A percentile compares a stretch with the other conserved stretches of the same genome.
phyloP scores from a whole-genome alignment of 2,113 vertebrate species.

The Guaruba guarouba region DNA sequence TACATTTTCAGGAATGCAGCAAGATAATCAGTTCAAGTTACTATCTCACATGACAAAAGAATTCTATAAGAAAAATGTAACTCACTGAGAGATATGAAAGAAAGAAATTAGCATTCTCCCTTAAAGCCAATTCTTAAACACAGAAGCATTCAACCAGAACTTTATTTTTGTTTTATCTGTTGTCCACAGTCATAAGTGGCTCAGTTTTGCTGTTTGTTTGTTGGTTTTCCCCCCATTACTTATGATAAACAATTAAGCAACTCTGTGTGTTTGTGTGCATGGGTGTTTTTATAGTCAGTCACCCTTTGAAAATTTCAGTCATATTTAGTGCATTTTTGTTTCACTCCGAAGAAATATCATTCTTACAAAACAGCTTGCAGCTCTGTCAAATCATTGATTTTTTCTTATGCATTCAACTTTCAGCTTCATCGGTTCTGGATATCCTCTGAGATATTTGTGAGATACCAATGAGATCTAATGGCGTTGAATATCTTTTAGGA shows the following conservation, averaged over 20 bases:
- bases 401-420: background rate
- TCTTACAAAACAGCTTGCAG: background rate
- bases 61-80: background rate
- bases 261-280: rapidly evolving
- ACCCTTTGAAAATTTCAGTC: background rate
- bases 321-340: background rate
- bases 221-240: background rate
- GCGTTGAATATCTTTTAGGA: background rate
- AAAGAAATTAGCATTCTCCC: background rate
- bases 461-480: background rate
- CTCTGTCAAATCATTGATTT: background rate
- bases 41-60: background rate
- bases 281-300: background rate
- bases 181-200: background rate
- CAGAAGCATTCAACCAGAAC: background rate
- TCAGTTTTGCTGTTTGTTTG: background rate
- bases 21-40: slow-evolving; percentile 7
- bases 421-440: background rate
- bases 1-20: slow-evolving; percentile 24
- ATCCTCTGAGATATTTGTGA: background rate
- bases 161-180: background rate
- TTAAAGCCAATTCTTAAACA: background rate
- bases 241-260: background rate
- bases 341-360: background rate
- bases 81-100: background rate